Conservation (phyloP, 2,113 vertebrate species). For the Helogale parvula region DNA sequence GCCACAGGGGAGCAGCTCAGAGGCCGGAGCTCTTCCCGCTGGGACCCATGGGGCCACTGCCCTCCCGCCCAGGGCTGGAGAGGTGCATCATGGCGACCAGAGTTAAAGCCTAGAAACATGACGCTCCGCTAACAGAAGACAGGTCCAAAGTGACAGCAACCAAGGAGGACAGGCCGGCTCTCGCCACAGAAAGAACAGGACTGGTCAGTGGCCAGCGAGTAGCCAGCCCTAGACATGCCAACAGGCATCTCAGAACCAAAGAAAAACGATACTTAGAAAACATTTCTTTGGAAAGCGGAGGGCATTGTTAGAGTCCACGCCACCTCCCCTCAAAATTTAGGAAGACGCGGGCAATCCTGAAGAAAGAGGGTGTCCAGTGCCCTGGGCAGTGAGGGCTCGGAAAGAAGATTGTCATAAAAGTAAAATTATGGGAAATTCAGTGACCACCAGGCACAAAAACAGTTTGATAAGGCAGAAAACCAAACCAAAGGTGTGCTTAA, state of each 20-base stretch:
- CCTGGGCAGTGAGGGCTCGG: no score
- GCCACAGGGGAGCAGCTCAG: neutral
- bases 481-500: neutral
- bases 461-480: neutral
- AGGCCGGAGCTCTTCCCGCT: neutral
- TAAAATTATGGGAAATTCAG: neutral
- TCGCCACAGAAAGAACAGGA: neutral
- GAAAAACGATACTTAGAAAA: neutral
- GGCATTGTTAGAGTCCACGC: neutral
- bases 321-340: neutral
- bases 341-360: neutral
- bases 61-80: neutral
- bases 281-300: neutral
- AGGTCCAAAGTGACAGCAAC: neutral
- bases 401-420: neutral
- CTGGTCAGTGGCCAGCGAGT: fast-evolving
- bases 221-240: neutral
- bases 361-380: neutral
- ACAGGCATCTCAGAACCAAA: neutral
- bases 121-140: no score
- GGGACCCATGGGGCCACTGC: neutral
- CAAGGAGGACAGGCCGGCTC: neutral
- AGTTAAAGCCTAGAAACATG: no score
- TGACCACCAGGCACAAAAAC: neutral
- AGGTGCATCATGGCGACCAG: neutral